A percentile compares a stretch with the other conserved stretches of the same genome.
phyloP scores from a whole-genome alignment of 2,113 vertebrate species.

The Meriones unguiculatus region DNA sequence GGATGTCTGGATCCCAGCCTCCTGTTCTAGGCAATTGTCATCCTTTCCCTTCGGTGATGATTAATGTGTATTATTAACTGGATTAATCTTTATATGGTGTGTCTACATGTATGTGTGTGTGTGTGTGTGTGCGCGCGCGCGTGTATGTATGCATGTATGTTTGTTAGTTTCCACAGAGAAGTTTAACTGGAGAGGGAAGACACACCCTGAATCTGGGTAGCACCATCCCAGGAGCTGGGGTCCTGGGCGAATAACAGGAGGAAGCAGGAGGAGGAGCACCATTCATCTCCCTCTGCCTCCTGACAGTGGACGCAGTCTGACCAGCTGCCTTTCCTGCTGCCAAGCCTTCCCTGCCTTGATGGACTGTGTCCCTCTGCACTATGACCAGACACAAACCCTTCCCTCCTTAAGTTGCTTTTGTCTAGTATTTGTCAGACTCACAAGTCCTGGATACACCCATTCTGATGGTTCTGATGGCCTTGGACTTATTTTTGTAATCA shows the following conservation, averaged over 20 bases:
- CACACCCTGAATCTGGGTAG: background rate
- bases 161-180: background rate
- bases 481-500: background rate
- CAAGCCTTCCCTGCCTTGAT: background rate
- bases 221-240: background rate
- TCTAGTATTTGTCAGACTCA: background rate
- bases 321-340: background rate
- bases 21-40: background rate
- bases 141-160: background rate
- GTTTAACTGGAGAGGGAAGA: background rate
- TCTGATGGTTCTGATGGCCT: background rate
- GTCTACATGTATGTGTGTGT: background rate
- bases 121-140: background rate
- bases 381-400: background rate
- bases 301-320: background rate
- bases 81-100: background rate
- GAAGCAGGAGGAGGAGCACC: background rate
- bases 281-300: background rate
- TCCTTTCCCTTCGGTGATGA: accelerated
- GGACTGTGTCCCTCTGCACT: background rate
- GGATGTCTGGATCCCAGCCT: background rate
- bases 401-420: background rate
- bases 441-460: background rate
- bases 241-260: background rate
- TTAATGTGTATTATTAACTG: background rate